phyloP scores from a whole-genome alignment of 1,140 invertebrate genomes.

The Leptestheria dahalacensis region DNA sequence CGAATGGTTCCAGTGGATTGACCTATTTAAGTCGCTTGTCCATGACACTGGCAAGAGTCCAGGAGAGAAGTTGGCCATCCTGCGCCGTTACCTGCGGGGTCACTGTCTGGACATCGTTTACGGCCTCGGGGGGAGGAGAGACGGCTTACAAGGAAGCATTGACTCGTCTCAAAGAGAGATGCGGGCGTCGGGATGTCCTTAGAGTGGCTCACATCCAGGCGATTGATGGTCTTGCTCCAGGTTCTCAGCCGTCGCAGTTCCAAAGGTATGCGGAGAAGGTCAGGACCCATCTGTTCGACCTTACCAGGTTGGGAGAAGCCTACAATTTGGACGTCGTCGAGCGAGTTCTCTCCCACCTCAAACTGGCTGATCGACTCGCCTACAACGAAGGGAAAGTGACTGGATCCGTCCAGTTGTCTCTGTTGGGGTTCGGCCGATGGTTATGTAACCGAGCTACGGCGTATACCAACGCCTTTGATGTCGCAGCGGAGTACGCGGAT shows the following conservation, averaged over 20 bases:
- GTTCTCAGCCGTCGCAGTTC: neutral
- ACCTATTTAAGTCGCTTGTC: neutral
- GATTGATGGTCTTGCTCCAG: neutral
- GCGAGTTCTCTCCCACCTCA: neutral
- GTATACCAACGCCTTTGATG: conserved; percentile 5
- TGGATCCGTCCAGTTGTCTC: neutral
- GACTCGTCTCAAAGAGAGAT: neutral
- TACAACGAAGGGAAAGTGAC: neutral
- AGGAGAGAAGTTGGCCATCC: conserved; percentile 4
- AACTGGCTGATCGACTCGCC: neutral
- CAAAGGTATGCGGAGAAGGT: neutral
- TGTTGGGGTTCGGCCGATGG: conserved; percentile 1
- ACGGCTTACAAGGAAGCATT: neutral
- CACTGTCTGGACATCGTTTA: conserved; percentile 7
- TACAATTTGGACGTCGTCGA: neutral
- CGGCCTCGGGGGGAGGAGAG: conserved; percentile 7
- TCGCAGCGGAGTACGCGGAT: neutral
- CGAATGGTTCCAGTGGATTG: conserved; percentile 1
- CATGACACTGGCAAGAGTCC: neutral
- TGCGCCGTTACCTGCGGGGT: neutral
- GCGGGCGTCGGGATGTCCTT: neutral
- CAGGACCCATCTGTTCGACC: conserved; percentile 2
- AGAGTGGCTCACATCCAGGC: conserved; percentile 1
- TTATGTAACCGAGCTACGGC: neutral
- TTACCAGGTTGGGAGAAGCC: neutral